Conservation (phyloP, 2,888 invertebrate species). For the Nesidiocoris tenuis region DNA sequence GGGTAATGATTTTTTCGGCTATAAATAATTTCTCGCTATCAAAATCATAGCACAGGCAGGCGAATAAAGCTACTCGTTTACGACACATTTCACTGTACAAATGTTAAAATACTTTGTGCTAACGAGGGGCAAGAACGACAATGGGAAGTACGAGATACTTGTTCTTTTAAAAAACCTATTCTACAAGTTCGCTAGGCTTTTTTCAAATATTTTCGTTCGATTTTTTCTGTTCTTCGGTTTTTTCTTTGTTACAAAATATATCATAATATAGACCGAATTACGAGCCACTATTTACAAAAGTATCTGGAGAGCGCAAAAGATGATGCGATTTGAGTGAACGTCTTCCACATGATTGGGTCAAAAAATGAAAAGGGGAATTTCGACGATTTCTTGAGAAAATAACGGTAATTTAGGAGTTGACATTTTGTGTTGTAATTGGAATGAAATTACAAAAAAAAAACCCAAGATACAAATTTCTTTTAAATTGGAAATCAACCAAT, state of each 20-base stretch:
- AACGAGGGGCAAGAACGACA: background rate
- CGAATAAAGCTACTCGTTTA: background rate
- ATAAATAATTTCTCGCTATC: no score
- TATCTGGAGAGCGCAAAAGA: background rate
- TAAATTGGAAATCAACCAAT: no score
- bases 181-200: background rate
- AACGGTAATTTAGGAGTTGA: no score
- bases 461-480: no score
- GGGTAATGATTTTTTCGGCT: no score
- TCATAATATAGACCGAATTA: slow-evolving; percentile 8
- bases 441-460: no score
- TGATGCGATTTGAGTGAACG: background rate
- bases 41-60: no score
- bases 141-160: background rate
- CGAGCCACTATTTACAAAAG: slow-evolving; percentile 2
- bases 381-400: background rate
- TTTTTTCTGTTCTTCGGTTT: no score
- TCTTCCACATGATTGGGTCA: background rate
- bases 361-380: slow-evolving; percentile 5
- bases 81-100: background rate
- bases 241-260: slow-evolving; percentile 1
- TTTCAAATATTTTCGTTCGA: no score
- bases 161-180: background rate
- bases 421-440: no score
- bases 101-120: slow-evolving; percentile 9